Evolutionary conservation across 2,888 invertebrate species (phyloP).

Genomic region (Anthophora plumipes): DNA sequence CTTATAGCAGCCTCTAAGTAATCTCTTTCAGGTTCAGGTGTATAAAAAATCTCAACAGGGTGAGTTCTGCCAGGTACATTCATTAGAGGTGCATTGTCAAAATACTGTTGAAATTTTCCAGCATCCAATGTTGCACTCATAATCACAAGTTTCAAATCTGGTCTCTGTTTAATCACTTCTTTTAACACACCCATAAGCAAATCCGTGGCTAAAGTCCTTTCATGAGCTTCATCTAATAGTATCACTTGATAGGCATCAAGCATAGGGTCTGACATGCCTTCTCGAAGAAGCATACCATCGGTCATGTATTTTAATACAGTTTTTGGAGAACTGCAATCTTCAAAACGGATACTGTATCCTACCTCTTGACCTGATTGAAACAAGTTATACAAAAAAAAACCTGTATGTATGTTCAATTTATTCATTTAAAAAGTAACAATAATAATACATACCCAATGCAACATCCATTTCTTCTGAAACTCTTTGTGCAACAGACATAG

Average conservation of each 20-base stretch:
- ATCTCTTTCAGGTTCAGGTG: conserved; percentile 98
- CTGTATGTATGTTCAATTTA: not conserved
- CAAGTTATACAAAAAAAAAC: not conserved
- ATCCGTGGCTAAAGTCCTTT: conserved; percentile 98
- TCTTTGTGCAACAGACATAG: conserved; percentile 99
- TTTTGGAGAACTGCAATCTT: conserved; percentile 97
- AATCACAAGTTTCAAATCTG: conserved; percentile 97
- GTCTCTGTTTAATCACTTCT: conserved; percentile 96
- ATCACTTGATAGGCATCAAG: conserved; percentile 98
- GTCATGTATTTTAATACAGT: conserved; percentile 99
- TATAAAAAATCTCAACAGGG: conserved; percentile 99
- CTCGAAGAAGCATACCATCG: conserved; percentile 99
- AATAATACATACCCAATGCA: conserved; percentile 88
- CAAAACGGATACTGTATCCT: conserved; percentile 99
- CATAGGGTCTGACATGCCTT: conserved; percentile 99
- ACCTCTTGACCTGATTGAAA: conserved; percentile 90
- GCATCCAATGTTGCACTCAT: conserved; percentile 99
- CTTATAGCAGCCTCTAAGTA: conserved; percentile 99
- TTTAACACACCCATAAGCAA: conserved; percentile 99
- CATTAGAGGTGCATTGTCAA: conserved; percentile 99
- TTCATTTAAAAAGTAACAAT: not conserved
- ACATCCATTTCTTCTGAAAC: conserved; percentile 99
- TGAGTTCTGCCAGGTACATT: conserved; percentile 98
- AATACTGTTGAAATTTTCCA: conserved; percentile 99
- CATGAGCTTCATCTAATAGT: conserved; percentile 99